A percentile compares a stretch with the other conserved stretches of the same genome.
Conservation (phyloP, 1,140 invertebrate genomes). For the Drosophila virilis region DNA sequence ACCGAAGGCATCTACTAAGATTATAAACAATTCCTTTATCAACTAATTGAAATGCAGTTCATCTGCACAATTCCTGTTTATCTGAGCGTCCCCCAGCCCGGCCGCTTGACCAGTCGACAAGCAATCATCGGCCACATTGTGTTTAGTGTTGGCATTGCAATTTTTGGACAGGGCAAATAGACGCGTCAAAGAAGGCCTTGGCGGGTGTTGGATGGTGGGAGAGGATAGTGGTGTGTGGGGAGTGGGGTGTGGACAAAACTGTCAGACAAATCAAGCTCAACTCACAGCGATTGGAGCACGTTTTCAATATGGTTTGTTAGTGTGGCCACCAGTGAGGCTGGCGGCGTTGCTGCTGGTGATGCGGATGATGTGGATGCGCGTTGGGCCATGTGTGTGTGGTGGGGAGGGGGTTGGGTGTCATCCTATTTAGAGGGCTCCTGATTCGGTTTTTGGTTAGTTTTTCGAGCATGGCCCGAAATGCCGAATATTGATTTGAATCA, state of each 20-base stretch:
- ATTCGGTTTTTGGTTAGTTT: conserved; percentile 49
- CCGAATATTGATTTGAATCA: conserved; percentile 84
- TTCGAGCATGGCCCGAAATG: conserved; percentile 65
- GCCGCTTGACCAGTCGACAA: conserved; percentile 25
- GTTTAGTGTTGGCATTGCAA: conserved; percentile 41
- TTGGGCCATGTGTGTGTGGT: conserved; percentile 26
- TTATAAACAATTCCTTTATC: conserved; percentile 13
- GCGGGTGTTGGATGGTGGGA: background rate
- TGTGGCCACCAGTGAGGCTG: conserved; percentile 42
- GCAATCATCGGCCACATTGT: conserved; percentile 53
- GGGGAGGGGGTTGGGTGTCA: conserved; percentile 22
- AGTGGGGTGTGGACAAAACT: conserved; percentile 40
- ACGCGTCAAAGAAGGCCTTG: background rate
- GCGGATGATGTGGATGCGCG: background rate
- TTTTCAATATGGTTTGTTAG: conserved; percentile 81
- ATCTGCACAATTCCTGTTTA: conserved; percentile 10
- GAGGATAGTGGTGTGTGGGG: background rate
- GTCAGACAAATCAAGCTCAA: conserved; percentile 79
- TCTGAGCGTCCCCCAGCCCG: conserved; percentile 3
- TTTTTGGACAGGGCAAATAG: conserved; percentile 19
- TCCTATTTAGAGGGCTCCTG: conserved; percentile 43
- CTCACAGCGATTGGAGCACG: conserved; percentile 75
- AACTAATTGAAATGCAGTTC: conserved; percentile 18
- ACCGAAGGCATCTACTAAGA: background rate
- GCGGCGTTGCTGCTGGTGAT: background rate